These are phyloP conservation scores for Latrodectus hesperus DNA, from an alignment of 2,888 invertebrate species.

Conservation along the genomic window DNA sequence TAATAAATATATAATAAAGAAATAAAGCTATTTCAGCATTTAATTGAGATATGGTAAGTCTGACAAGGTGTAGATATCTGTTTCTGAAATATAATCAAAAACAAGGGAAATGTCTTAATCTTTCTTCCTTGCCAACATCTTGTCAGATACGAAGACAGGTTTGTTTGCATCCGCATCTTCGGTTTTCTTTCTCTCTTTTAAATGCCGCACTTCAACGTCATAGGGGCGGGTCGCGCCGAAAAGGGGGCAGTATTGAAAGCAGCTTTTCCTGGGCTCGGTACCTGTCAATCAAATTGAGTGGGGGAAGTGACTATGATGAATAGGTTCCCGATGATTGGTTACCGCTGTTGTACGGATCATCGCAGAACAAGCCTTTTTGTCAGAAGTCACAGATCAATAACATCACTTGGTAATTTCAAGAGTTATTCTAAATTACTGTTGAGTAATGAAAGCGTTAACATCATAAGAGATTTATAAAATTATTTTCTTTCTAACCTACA, in stretches of 20 bases:
- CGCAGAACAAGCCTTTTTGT: slow-evolving; percentile 56
- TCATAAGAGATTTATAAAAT: no score
- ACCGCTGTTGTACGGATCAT: slow-evolving; percentile 26
- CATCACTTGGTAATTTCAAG: background rate
- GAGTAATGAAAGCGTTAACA: no score
- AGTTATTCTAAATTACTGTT: no score
- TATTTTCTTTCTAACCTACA: no score
- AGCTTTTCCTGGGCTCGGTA: slow-evolving; percentile 26
- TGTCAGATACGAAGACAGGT: slow-evolving; percentile 34
- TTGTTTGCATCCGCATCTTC: slow-evolving; percentile 5
- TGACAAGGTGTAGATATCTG: no score
- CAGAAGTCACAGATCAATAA: slow-evolving; percentile 13
- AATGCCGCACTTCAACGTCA: slow-evolving; percentile 27
- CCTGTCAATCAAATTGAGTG: slow-evolving; percentile 53
- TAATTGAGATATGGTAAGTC: no score
- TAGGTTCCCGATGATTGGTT: slow-evolving; percentile 68
- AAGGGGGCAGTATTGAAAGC: slow-evolving; percentile 10
- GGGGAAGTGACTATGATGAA: slow-evolving; percentile 69
- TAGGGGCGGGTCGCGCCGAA: slow-evolving; percentile 38
- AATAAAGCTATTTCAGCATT: no score
- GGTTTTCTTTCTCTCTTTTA: slow-evolving; percentile 20
- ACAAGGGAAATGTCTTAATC: slow-evolving; percentile 35
- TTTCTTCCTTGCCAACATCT: slow-evolving; percentile 24
- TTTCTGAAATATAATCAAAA: background rate
- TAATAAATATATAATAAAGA: no score